phyloP scores from a whole-genome alignment of 2,888 invertebrate genomes.

The Vannuccia rotundouncinata region DNA sequence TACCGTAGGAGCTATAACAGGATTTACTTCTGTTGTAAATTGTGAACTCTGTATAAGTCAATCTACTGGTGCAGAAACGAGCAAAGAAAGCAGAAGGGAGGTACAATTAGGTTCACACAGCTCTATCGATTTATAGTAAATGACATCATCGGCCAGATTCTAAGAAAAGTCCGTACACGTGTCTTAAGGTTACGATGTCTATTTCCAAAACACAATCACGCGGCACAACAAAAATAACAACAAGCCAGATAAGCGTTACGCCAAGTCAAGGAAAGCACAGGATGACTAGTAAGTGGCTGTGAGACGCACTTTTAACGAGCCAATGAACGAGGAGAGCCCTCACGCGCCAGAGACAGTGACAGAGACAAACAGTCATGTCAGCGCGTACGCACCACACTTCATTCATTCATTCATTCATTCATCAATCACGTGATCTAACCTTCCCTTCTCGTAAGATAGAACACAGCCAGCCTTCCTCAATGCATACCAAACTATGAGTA shows the following conservation, averaged over 20 bases:
- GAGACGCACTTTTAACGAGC: neutral
- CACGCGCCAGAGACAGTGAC: neutral
- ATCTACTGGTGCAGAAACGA: neutral
- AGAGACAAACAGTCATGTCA: neutral
- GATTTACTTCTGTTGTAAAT: neutral
- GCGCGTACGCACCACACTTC: neutral
- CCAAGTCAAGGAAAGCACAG: neutral
- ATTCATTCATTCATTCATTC: neutral
- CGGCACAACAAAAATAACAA: neutral
- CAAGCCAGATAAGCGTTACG: no score
- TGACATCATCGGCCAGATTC: neutral
- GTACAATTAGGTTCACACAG: neutral
- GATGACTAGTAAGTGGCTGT: neutral
- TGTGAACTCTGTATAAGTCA: neutral
- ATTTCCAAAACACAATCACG: neutral
- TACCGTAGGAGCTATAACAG: neutral
- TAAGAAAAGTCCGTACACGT: neutral
- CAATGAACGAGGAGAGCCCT: neutral
- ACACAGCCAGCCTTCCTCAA: neutral
- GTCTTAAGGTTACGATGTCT: neutral
- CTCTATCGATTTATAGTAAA: neutral
- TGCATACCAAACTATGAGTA: neutral
- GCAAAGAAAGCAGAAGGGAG: neutral
- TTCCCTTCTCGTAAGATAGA: neutral
- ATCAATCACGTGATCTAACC: neutral